Conservation (phyloP, 2,797 vertebrate species). For the Channa striata region DNA sequence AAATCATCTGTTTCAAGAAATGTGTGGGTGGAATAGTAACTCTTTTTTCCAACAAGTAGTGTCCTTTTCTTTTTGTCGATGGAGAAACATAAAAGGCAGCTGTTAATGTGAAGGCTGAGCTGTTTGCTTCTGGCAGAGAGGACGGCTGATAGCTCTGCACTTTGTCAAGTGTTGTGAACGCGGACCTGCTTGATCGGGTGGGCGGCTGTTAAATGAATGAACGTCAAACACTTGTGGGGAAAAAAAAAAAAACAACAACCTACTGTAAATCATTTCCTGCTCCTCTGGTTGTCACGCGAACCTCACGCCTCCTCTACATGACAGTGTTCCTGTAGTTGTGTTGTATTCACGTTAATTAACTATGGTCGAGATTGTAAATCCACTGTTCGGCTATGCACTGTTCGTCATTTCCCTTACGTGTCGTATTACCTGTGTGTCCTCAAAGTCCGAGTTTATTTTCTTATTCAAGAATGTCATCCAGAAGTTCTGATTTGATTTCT, state of each 20-base stretch:
- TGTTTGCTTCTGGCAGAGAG: conserved; percentile 22
- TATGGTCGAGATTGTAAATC: conserved; percentile 60
- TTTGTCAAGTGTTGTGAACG: conserved; percentile 27
- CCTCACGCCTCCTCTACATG: conserved; percentile 57
- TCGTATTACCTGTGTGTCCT: conserved; percentile 24
- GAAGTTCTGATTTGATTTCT: conserved; percentile 32
- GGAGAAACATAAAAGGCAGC: conserved; percentile 24
- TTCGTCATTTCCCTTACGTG: conserved; percentile 36
- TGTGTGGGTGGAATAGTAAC: conserved; percentile 31
- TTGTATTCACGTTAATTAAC: conserved; percentile 55
- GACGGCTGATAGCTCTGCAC: conserved; percentile 13
- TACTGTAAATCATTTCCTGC: conserved; percentile 68
- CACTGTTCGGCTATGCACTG: conserved; percentile 71
- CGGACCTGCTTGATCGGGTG: conserved; percentile 1
- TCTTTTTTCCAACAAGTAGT: conserved; percentile 12
- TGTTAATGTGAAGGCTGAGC: conserved; percentile 30
- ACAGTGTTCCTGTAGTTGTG: conserved; percentile 69
- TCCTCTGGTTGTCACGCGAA: conserved; percentile 63
- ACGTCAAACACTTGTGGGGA: conserved; percentile 9
- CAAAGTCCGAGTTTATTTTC: conserved; percentile 37
- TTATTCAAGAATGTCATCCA: conserved; percentile 29
- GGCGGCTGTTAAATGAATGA: conserved; percentile 36
- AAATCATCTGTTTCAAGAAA: conserved; percentile 14
- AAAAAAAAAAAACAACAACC: conserved; percentile 2
- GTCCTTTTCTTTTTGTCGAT: conserved; percentile 17